Evolutionary conservation across 2,113 vertebrate genomes (phyloP), one percentile per base, ranked within the genome.

Genomic region (Chroicocephalus ridibundus): DNA sequence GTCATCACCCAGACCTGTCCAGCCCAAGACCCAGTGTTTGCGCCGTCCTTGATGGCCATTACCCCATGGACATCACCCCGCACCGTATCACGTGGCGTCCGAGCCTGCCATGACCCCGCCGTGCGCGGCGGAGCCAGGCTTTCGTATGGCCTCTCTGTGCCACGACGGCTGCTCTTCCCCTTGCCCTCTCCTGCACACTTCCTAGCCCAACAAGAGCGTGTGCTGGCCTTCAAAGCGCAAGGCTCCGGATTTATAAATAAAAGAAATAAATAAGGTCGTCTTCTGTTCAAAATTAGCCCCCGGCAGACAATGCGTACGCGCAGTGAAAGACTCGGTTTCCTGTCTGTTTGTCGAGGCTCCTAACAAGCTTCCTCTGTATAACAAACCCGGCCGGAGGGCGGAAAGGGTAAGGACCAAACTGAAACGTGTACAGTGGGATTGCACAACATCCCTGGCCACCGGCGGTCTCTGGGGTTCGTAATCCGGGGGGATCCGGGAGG

Each of bases 291-390:
- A 98, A 97, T 98, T 98, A 98, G 96, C 96, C 86, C 91, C 16
- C 3, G 71, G 88, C 96, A 97, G 94, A 96, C 96, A 88, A 92
- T 79, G 75, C 40, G 89, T 90, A 88, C 70, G n/a, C 20, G 18
- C 91, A 84, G 79, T 4, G 78, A 96, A 93, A 96, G 97, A 94
- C 94, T 90, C 5, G 15, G 93, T 97, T 98, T 98, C 98, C 98
- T 98, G 98, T 98, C 96, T 97, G 96, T 97, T 97, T 96, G 93
- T 86, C 54, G 84, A 94, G 93, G 96, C 97, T 98, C 97, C 96
- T 90, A 84, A 93, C 88, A 95, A 97, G 98, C 97, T 98, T 98
- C 96, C 98, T 97, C 97, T 95, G 91, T 49, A 90, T 19, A 93
- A 94, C 79, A 96, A 94, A 89, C 94, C 21, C 91, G 2, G 88